Evolutionary conservation across 2,888 invertebrate genomes (phyloP), one percentile per base, ranked within the genome.

Genomic region (Cantharis rustica): DNA sequence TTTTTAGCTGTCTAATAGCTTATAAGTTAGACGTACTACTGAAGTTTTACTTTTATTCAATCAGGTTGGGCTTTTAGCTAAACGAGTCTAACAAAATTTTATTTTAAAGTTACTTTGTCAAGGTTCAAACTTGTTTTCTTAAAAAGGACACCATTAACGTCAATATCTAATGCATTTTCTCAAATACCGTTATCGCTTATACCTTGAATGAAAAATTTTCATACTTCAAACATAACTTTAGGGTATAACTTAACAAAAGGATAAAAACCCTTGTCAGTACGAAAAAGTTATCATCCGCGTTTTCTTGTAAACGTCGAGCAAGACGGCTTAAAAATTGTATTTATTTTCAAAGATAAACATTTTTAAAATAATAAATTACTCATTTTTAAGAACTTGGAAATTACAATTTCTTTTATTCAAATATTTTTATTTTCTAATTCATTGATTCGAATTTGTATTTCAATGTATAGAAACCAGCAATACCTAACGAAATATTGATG

Each of bases 1-100:
- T n/a, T 61, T 23, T 27, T 72, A n/a, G 61, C 64, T 47, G 16
- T 47, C 16, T 26, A 61, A 23, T 61, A 15, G 61, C 62, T 20
- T 73, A 69, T 61, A 72, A 23, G 73, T 73, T 15, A 68, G 73
- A 62, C 73, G 26, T 66, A 47, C 23, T 61, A 61, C 47, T 63
- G 62, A 27, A 73, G 73, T 73, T 73, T 73, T 73, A 73, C 68
- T 73, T 73, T 73, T 73, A 73, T 73, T 73, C 73, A 69, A 73
- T 73, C 73, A 73, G 73, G 20, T 20, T 23, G 47, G 26, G 68
- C 73, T 73, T 61, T 73, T 73, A 69, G 27, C 23, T 20, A 23
- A 23, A 72, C 66, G 47, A 23, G 64, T 15, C 27, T n/a, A 16
- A 16, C 10, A n/a, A 71, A 71, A 64, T 68, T 72, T 61, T 61